Percentiles rank a stretch among this genome's conserved stretches.
These are phyloP conservation scores for Mesocricetus auratus DNA, from an alignment of 2,113 vertebrate species.

Conservation along the genomic window DNA sequence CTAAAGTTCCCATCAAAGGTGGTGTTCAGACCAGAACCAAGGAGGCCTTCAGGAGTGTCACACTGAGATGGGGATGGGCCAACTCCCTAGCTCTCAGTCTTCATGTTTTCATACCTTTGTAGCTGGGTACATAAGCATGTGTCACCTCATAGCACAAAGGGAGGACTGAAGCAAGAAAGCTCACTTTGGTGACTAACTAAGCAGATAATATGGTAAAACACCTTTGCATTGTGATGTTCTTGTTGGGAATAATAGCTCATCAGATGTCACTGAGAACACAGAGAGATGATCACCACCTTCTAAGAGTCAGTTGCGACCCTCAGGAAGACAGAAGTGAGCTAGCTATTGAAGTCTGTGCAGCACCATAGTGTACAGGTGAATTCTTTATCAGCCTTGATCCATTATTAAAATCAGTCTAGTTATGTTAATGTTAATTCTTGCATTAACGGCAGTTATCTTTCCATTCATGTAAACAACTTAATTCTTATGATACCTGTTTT, in stretches of 20 bases:
- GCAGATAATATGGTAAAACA: background rate
- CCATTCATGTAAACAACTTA: background rate
- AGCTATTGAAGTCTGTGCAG: too few species aligned
- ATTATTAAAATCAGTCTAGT: background rate
- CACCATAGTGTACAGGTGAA: too few species aligned
- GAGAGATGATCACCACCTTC: background rate
- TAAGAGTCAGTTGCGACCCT: background rate
- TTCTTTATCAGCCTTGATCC: background rate
- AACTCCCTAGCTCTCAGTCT: background rate
- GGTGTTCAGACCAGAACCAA: background rate
- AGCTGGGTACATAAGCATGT: background rate
- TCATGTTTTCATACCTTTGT: background rate
- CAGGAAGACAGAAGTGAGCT: too few species aligned
- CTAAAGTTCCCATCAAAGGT: background rate
- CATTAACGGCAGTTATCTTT: background rate
- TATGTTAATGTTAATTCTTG: background rate
- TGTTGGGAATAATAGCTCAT: background rate
- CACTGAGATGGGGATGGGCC: background rate
- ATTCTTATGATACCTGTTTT: background rate
- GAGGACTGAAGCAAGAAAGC: background rate
- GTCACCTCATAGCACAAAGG: background rate
- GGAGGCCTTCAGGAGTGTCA: background rate
- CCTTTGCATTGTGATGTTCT: background rate
- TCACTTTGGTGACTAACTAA: background rate
- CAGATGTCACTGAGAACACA: background rate